Percentiles rank a stretch among this genome's conserved stretches.
These are phyloP conservation scores for Brassicogethes aeneus DNA, from an alignment of 2,888 invertebrate genomes.

Conservation along the genomic window DNA sequence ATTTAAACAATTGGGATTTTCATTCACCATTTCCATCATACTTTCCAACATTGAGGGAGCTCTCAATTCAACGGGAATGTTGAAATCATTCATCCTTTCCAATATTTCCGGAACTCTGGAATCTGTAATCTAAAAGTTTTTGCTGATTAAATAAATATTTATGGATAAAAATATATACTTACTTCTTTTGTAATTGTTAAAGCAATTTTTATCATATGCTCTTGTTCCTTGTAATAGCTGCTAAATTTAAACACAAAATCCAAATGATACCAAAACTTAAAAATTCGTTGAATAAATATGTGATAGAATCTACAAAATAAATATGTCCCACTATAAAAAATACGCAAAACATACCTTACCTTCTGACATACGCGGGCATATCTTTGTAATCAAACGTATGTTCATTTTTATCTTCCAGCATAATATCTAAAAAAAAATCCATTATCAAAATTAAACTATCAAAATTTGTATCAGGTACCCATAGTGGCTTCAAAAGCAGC, in stretches of 20 bases:
- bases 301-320: constrained; percentile 17
- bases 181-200: constrained; percentile 12
- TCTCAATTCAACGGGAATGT: constrained; percentile 5
- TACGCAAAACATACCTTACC: too few species aligned
- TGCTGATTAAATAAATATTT: constrained; percentile 2
- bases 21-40: constrained; percentile 13
- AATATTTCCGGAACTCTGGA: constrained; percentile 11
- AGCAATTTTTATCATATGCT: constrained; percentile 13
- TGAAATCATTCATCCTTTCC: constrained; percentile 8
- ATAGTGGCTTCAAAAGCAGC: constrained; percentile 18
- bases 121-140: constrained; percentile 11
- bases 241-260: constrained; percentile 12
- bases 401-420: constrained; percentile 16
- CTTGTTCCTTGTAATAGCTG: constrained; percentile 14
- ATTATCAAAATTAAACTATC: too few species aligned
- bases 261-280: constrained; percentile 16
- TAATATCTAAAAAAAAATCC: constrained; percentile 15
- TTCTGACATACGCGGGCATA: constrained; percentile 14
- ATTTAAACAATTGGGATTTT: constrained; percentile 11
- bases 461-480: too few species aligned
- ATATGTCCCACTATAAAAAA: not conserved
- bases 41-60: constrained; percentile 17
- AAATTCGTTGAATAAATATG: constrained; percentile 13
- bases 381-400: constrained; percentile 14
- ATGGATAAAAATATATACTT: constrained; percentile 3